Base-by-base conservation (phyloP, 2,888 invertebrate genomes). In the Magallana nippona region DNA sequence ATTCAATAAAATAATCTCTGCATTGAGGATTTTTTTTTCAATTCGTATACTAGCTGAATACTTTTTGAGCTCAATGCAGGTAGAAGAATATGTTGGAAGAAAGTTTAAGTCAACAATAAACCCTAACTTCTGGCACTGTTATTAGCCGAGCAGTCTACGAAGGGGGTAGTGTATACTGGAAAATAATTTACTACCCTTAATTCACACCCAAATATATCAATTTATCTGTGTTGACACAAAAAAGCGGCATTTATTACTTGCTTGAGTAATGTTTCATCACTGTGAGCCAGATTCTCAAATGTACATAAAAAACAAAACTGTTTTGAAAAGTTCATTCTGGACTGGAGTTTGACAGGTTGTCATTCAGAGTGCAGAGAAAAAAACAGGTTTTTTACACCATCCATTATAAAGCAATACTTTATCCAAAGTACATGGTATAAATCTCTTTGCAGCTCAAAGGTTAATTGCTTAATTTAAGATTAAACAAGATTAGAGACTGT, bases 181-280 rank as follows among this genome's bases (percentile, higher is more conserved):
- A 71, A 71, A 71, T 71, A 71, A 71, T 71, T 71, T 71, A 71
- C 71, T 71, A 71, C 71, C 71, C 71, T 71, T 71, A 71, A 71
- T 71, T 71, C 71, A 71, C 71, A 71, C 71, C 32, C 13, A 71
- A 71, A 71, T 71, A 71, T 71, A 71, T 71, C 71, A 71, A 71
- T 71, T 71, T 71, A 71, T 19, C 22, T 71, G 71, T 71, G 32
- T 71, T 71, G 71, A 71, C 71, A 71, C 13, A 44, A 71, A 71
- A 71, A 32, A 71, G 71, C 71, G 27, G 22, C 71, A 71, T 71
- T 71, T 71, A 71, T 71, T 71, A 71, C 71, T 71, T 32, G 10
- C 71, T 71, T 22, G 15, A 27, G 71, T 2, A 15, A 15, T 71
- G 15, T 63, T 71, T 71, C 19, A 62, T 22, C 71, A 71, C 22